Percentiles rank a stretch among this genome's conserved stretches.
Conservation (phyloP, 2,888 invertebrate genomes). For the Agrypnus murinus region DNA sequence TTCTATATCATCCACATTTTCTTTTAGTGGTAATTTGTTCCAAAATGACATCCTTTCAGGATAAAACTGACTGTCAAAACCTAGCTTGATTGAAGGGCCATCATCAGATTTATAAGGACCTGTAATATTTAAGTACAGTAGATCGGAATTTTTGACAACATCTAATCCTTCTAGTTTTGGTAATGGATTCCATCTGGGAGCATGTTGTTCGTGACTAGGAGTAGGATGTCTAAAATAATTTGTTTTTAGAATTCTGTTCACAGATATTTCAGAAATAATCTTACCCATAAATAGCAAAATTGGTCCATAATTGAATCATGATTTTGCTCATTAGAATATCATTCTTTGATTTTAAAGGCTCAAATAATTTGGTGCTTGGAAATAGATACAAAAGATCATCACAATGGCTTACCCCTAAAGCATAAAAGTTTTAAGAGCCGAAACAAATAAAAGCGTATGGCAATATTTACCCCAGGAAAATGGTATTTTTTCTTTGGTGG, state of each 20-base stretch:
- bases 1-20: constrained; percentile 55
- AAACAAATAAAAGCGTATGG: no score
- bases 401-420: constrained; percentile 71
- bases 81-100: constrained; percentile 19
- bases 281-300: constrained; percentile 73
- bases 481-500: constrained; percentile 60
- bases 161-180: constrained; percentile 32
- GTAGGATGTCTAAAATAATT: constrained; percentile 59
- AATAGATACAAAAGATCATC: constrained; percentile 75
- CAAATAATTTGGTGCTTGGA: constrained; percentile 69
- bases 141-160: constrained; percentile 51
- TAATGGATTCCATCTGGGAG: constrained; percentile 41
- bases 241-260: no score
- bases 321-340: constrained; percentile 67
- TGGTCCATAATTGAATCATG: constrained; percentile 70
- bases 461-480: constrained; percentile 63
- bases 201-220: constrained; percentile 40
- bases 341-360: constrained; percentile 64
- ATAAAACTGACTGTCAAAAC: constrained; percentile 55
- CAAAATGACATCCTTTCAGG: constrained; percentile 59
- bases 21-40: constrained; percentile 55
- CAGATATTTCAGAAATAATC: constrained; percentile 52
- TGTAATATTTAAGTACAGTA: constrained; percentile 57
- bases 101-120: constrained; percentile 38
- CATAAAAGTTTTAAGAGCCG: neutral